Evolutionary conservation across 92 coral and sea anemone species (phyloP), one percentile per base, ranked within the genome.

Genomic region (Hydrozoanthus gracilis): DNA sequence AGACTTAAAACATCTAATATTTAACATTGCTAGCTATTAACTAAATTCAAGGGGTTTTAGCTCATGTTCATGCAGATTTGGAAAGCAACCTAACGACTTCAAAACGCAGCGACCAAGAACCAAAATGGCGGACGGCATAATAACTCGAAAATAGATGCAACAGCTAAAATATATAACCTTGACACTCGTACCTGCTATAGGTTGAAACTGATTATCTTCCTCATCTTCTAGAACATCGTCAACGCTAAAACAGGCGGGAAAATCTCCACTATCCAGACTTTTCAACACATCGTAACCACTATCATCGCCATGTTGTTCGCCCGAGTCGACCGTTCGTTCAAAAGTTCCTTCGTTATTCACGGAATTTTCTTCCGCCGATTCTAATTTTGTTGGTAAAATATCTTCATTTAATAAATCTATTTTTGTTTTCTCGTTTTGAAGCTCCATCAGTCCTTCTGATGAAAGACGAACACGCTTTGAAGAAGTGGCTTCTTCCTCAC

Each of bases 401-500:
- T 64, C 72, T 7, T 80, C 54, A 80, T 46, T 11, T 4, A 80
- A 17, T 20, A 15, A 17, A 9, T 64, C 60, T 3, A 80, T 18
- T 86, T 58, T 48, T 18, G 52, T 35, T 58, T 55, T 72, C 92
- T 55, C 79, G 51, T 66, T 51, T 14, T 44, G 71, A 51, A 76
- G 75, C 55, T 85, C 88, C 44, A 58, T 82, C 77, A 86, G 93
- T 72, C 51, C 65, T 48, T 89, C 95, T 45, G 95, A 92, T 71
- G 95, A 94, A 88, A 91, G 95, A 83, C 98, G 95, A 87, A 91
- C 89, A 75, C 98, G 98, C 86, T 94, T 94, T 44, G 89, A 76
- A 55, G 90, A 88, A 56, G 87, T 87, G 51, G 88, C 89, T 62
- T 86, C 76, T 7, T 76, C 82, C 17, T 84, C 86, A 66, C 79